A percentile compares a stretch with the other conserved stretches of the same genome.
Conservation (phyloP, 2,113 vertebrate genomes). For the Ceyx margarethae region DNA sequence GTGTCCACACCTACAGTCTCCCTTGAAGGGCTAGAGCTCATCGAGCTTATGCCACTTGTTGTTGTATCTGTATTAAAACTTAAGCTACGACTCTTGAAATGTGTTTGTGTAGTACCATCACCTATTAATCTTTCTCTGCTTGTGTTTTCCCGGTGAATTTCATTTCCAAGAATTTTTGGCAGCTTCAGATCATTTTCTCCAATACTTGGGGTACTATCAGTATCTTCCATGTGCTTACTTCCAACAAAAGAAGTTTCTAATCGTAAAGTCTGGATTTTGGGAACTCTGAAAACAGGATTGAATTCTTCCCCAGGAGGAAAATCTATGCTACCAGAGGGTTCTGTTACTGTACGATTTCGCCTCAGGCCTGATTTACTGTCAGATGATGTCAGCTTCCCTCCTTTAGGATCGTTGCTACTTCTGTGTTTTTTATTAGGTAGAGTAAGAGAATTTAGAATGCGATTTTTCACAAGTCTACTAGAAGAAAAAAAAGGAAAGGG, state of each 20-base stretch:
- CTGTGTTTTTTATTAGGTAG: conserved; percentile 95
- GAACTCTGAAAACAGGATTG: conserved; percentile 81
- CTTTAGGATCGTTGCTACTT: conserved; percentile 92
- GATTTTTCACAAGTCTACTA: conserved; percentile 89
- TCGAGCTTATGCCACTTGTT: conserved; percentile 97
- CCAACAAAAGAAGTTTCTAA: conserved; percentile 92
- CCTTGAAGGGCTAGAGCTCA: conserved; percentile 97
- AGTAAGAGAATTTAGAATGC: conserved; percentile 91
- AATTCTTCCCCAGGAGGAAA: conserved; percentile 83
- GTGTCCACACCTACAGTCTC: conserved; percentile 90
- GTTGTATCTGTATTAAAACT: conserved; percentile 99
- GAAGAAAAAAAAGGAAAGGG: conserved; percentile 92
- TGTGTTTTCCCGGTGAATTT: conserved; percentile 85
- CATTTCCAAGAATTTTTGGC: conserved; percentile 76
- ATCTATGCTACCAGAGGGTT: conserved; percentile 84
- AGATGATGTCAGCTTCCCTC: conserved; percentile 76
- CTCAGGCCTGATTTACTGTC: conserved; percentile 83
- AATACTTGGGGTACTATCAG: conserved; percentile 83
- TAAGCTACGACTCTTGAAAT: conserved; percentile 97
- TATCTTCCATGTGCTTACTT: conserved; percentile 79
- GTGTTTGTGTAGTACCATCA: conserved; percentile 82
- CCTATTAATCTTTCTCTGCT: conserved; percentile 89
- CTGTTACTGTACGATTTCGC: conserved; percentile 90
- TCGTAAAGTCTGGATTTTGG: conserved; percentile 88
- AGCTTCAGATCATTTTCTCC: conserved; percentile 80